Evolutionary conservation across 2,888 invertebrate species (phyloP).

Genomic region (Brachylomia viminalis): DNA sequence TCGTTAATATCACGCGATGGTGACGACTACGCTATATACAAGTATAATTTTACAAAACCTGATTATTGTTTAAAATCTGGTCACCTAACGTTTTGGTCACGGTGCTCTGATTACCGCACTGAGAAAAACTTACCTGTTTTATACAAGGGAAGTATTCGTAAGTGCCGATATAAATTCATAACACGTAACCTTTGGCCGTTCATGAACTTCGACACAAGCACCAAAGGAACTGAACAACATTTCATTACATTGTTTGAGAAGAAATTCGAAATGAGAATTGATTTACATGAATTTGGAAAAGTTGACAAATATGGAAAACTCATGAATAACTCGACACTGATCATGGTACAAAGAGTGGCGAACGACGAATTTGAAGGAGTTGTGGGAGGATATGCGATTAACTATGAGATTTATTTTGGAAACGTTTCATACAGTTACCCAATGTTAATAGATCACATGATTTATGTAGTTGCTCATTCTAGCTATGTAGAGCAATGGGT

Average conservation of each 20-base stretch:
- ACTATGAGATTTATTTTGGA: neutral
- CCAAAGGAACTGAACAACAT: constrained; percentile 66
- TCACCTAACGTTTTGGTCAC: constrained; percentile 41
- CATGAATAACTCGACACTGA: constrained; percentile 51
- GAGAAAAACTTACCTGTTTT: constrained; percentile 3
- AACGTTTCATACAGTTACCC: constrained; percentile 65
- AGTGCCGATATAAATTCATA: constrained; percentile 67
- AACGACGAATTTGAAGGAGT: constrained; percentile 69
- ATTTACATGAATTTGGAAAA: constrained; percentile 62
- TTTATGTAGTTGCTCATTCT: constrained; percentile 53
- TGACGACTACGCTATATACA: constrained; percentile 53
- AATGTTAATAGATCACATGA: constrained; percentile 51
- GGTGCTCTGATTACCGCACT: constrained; percentile 44
- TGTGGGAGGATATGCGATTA: constrained; percentile 47
- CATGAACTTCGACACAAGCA: constrained; percentile 60
- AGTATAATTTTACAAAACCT: constrained; percentile 60
- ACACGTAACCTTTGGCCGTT: constrained; percentile 70
- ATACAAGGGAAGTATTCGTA: constrained; percentile 23
- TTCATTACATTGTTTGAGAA: constrained; percentile 65
- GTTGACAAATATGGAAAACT: constrained; percentile 67
- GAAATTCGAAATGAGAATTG: constrained; percentile 58
- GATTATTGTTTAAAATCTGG: constrained; percentile 54
- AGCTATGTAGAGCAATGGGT: constrained; percentile 56
- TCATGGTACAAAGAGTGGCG: constrained; percentile 65
- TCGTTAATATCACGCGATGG: constrained; percentile 30